phyloP scores from a whole-genome alignment of 1,140 invertebrate genomes.

The Sycophaga agraensis region DNA sequence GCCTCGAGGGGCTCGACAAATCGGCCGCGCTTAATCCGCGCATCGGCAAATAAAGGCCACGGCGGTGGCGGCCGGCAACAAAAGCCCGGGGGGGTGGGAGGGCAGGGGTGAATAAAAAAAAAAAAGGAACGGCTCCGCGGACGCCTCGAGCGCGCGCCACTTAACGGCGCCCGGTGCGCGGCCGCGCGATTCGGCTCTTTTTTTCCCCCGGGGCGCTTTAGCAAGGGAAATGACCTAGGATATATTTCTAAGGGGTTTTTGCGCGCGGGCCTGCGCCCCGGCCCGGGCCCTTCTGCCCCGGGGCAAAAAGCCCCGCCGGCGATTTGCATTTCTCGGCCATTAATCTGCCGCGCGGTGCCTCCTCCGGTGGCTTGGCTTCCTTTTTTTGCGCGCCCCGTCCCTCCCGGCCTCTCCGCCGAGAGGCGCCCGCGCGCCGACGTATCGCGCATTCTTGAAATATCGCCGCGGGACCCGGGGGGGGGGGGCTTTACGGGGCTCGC shows the following conservation, averaged over 20 bases:
- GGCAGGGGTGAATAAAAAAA: too few species aligned
- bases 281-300: slow-evolving; percentile 27
- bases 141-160: too few species aligned
- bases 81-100: neutral
- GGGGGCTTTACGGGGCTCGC: too few species aligned
- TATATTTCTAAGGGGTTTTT: slow-evolving; percentile 54
- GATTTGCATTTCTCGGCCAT: slow-evolving; percentile 56
- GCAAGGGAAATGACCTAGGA: slow-evolving; percentile 55
- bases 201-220: slow-evolving; percentile 43
- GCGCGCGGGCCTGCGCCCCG: too few species aligned
- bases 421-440: too few species aligned
- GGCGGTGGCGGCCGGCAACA: too few species aligned
- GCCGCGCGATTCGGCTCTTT: too few species aligned
- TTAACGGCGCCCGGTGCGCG: too few species aligned
- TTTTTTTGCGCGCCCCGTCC: slow-evolving; percentile 27
- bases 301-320: slow-evolving; percentile 28
- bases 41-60: slow-evolving; percentile 37
- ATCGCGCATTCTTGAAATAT: too few species aligned
- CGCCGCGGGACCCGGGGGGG: too few species aligned
- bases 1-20: slow-evolving; percentile 46
- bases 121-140: too few species aligned
- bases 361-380: slow-evolving; percentile 7
- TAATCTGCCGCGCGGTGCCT: slow-evolving; percentile 41
- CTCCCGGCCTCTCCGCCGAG: neutral
- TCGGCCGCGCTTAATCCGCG: slow-evolving; percentile 38